Base-by-base conservation (phyloP, 2,797 vertebrate genomes). In the Salmo trutta region DNA sequence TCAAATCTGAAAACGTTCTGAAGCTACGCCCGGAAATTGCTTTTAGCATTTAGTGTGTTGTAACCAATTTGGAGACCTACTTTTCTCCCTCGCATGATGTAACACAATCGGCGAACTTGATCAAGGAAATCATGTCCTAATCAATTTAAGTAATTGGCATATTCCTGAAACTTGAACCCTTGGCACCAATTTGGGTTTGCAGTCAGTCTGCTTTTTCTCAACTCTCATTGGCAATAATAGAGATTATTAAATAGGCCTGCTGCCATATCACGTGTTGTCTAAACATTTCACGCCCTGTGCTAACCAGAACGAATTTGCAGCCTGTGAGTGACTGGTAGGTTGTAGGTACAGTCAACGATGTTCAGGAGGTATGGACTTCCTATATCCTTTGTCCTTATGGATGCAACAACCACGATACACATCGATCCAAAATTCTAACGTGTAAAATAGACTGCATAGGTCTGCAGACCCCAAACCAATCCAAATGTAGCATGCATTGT, bases 141-240 rank as follows among this genome's bases (percentile, higher is more conserved):
- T 98, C 97, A 97, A 97, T 98, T 99, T 96, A 96, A 97, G 96
- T 98, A 98, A 99, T 98, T 98, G 97, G 94, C 91, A 95, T 95
- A 98, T 98, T 98, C 97, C 96, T 97, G 97, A 95, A 96, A 97
- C 96, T 96, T 95, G 96, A 97, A 95, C 96, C 94, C 93, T 85
- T 91, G 88, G 84, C 95, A 94, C 95, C 97, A 97, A 97, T 97
- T 96, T 93, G 91, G 91, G 90, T 82, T 71, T 16, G 1, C 67
- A 14, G 1, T 69, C 89, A 88, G 96, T 93, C 98, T 99, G 97
- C 92, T 95, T 94, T 96, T 94, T 93, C 96, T 99, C 97, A 97
- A 93, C 88, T 90, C 95, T 94, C 95, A 95, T 96, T 95, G 95
- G 95, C 93, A 94, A 94, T 95, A 96, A 96, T 95, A 94, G 93